phyloP scores from a whole-genome alignment of 1,140 invertebrate genomes.

The Argopecten irradians region DNA sequence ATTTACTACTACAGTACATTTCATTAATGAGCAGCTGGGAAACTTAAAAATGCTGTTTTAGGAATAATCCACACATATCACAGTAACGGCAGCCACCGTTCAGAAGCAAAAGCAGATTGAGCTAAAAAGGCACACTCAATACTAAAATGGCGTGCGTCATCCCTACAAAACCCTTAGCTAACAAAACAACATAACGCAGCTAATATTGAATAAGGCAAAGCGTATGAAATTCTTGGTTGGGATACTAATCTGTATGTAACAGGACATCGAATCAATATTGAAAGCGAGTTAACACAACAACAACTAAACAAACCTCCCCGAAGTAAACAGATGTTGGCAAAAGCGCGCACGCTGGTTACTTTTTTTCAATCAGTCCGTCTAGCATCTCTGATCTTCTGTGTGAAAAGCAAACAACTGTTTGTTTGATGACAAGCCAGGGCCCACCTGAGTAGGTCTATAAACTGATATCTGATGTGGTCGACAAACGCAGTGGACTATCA shows the following conservation, averaged over 20 bases:
- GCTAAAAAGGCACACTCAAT: not conserved
- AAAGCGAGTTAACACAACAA: too few species aligned
- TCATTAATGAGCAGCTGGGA: constrained; percentile 11
- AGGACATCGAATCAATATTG: too few species aligned
- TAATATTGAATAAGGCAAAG: constrained; percentile 24
- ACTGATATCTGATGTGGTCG: constrained; percentile 34
- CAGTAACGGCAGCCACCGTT: constrained; percentile 24
- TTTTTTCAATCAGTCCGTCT: constrained; percentile 35
- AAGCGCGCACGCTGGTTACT: constrained; percentile 28
- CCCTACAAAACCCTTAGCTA: constrained; percentile 4
- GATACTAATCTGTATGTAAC: constrained; percentile 41
- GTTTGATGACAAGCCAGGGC: not conserved
- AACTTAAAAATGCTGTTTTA: constrained; percentile 25
- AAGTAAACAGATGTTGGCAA: constrained; percentile 12
- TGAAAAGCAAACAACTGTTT: constrained; percentile 31
- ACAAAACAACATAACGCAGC: constrained; percentile 34
- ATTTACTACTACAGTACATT: constrained; percentile 28
- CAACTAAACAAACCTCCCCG: not conserved
- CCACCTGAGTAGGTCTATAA: constrained; percentile 11
- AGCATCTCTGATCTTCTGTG: constrained; percentile 19
- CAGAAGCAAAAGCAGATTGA: constrained; percentile 24
- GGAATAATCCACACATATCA: not conserved
- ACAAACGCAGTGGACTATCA: constrained; percentile 41
- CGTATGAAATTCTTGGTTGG: too few species aligned
- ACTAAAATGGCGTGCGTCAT: constrained; percentile 19